These are phyloP conservation scores for Lomographa bimaculata DNA, from an alignment of 2,888 invertebrate genomes.

Conservation along the genomic window DNA sequence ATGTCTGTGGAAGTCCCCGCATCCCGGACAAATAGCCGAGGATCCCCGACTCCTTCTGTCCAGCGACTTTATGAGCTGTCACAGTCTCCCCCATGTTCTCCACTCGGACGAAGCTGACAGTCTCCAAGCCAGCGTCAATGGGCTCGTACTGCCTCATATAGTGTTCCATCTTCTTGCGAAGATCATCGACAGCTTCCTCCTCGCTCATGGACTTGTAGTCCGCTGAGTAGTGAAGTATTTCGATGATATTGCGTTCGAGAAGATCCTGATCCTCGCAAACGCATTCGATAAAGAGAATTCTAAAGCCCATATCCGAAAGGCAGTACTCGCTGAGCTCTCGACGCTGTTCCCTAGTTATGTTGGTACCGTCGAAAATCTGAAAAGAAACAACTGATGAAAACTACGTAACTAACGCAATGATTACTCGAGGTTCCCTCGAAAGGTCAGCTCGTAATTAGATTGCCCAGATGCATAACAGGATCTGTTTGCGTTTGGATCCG, in stretches of 20 bases:
- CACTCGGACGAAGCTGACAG: conserved; percentile 75
- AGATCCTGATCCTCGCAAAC: conserved; percentile 90
- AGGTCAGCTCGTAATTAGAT: conserved; percentile 13
- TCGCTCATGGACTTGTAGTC: conserved; percentile 93
- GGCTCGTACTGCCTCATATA: conserved; percentile 92
- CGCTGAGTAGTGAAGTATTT: conserved; percentile 93
- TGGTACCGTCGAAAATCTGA: conserved; percentile 96
- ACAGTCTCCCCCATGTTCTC: conserved; percentile 86
- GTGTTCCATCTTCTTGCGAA: conserved; percentile 92
- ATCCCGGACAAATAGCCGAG: conserved; percentile 95
- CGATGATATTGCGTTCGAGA: conserved; percentile 80
- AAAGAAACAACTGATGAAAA: conserved; percentile 41
- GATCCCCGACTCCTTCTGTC: conserved; percentile 92
- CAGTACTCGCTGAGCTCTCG: conserved; percentile 90
- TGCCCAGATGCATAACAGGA: conserved; percentile 21
- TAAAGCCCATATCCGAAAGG: conserved; percentile 88
- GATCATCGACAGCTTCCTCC: conserved; percentile 90
- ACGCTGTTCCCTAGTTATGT: conserved; percentile 92
- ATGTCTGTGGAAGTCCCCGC: conserved; percentile 91
- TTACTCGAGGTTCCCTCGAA: conserved; percentile 8
- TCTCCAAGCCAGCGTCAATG: conserved; percentile 85
- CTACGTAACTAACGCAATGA: too few relatives aligned
- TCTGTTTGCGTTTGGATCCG: conserved; percentile 4
- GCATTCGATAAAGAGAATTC: conserved; percentile 96
- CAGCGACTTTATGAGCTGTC: conserved; percentile 87